phyloP scores from a whole-genome alignment of 2,888 invertebrate genomes.

The Athripsodes cinereus region DNA sequence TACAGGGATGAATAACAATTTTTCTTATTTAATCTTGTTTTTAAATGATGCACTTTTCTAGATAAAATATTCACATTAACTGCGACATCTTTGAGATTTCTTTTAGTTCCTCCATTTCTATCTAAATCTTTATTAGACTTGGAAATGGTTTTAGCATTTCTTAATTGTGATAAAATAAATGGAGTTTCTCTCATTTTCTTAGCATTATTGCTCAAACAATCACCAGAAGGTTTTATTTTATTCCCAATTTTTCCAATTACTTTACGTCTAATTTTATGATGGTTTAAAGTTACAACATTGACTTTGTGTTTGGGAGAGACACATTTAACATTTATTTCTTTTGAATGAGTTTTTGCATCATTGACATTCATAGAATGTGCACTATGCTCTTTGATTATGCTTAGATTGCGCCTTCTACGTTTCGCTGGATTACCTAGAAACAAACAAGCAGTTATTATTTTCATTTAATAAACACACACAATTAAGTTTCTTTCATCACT shows the following conservation, averaged over 20 bases:
- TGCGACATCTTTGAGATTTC: neutral
- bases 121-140: neutral
- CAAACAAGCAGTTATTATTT: too few species aligned
- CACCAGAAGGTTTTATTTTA: neutral
- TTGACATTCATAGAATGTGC: too few species aligned
- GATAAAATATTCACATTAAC: slow-evolving; percentile 2
- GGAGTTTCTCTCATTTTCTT: slow-evolving; percentile 11
- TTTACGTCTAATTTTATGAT: neutral
- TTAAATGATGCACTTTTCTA: neutral
- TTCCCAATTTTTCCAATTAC: neutral
- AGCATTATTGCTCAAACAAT: neutral
- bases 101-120: neutral
- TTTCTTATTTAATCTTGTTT: neutral
- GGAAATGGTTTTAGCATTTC: neutral
- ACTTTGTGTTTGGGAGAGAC: neutral
- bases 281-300: neutral
- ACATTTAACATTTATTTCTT: neutral
- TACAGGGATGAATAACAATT: neutral
- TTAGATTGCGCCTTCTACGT: too few species aligned
- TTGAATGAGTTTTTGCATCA: neutral
- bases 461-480: too few species aligned
- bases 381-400: neutral
- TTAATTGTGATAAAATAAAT: slow-evolving; percentile 4
- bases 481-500: too few species aligned
- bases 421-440: slow-evolving; percentile 19